Evolutionary conservation across 2,797 vertebrate species (phyloP), one percentile per base, ranked within the genome.

Genomic region (Stomatorhinus walkeri): DNA sequence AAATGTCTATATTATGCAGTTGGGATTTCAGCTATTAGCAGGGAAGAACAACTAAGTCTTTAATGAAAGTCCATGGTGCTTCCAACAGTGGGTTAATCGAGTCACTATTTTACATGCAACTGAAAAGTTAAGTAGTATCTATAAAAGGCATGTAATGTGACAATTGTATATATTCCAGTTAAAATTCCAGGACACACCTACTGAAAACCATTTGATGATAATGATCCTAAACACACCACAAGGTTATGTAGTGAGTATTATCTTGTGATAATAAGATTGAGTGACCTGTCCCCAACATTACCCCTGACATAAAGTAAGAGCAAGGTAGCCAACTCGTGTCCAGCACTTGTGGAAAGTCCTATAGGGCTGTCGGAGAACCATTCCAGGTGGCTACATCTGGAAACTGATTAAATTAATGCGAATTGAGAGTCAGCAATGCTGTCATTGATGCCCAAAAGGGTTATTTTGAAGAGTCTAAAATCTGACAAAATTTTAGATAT

Each of bases 31-130:
- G 24, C n/a, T 22, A 32, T 36, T 56, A 12, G 36, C 24, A 83
- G 51, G 32, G 72, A 61, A 81, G 56, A 89, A 43, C 48, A 61
- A 83, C 54, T 59, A 52, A 46, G 24, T 52, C 48, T 89, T 81
- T 87, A 89, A 89, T 89, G 52, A 81, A 87, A 89, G 19, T 56
- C 85, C 16, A 36, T 43, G 40, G 14, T 64, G 43, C 54, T 89
- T 56, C n/a, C 81, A 43, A 28, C 88, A 85, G 59, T 49, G 68
- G 88, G 56, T 85, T 85, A 49, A 89, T 89, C 52, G 56, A 86
- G 79, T 85, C 56, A 59, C 46, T 46, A 19, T 40, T 54, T 16
- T 52, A 85, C 43, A 89, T 68, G 81, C 84, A 89, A 89, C 64
- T 84, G 36, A 54, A 51, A 81, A 32, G 51, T 83, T 56, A 88